These are phyloP conservation scores for Hyla sarda DNA, from an alignment of 2,113 vertebrate species.

Conservation along the genomic window DNA sequence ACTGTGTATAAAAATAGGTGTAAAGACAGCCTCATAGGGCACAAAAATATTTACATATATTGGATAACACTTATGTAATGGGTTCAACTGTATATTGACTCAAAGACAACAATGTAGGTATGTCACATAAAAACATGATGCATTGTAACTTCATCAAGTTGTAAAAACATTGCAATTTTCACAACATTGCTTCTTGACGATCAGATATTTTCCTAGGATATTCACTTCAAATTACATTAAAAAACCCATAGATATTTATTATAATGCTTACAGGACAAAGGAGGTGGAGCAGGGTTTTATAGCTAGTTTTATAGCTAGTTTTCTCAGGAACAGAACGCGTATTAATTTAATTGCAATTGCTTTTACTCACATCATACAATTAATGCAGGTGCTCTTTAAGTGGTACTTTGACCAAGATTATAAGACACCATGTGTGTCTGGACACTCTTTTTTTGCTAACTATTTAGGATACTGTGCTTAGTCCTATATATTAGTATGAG, in stretches of 20 bases:
- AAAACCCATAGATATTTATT: slow-evolving; percentile 10
- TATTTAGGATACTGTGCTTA: too few relatives aligned
- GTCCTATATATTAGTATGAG: too few relatives aligned
- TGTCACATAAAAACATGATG: neutral
- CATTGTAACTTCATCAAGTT: neutral
- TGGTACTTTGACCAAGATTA: neutral
- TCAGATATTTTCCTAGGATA: neutral
- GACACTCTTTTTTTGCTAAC: too few relatives aligned
- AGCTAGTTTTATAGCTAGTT: slow-evolving; percentile 18
- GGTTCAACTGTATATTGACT: too few relatives aligned
- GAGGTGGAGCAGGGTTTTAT: slow-evolving; percentile 25
- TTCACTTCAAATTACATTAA: neutral
- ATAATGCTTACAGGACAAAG: slow-evolving; percentile 3
- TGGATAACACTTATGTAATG: too few relatives aligned
- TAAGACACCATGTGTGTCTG: too few relatives aligned
- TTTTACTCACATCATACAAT: neutral
- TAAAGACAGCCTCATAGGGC: too few relatives aligned
- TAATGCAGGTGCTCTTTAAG: neutral
- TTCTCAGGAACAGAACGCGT: neutral
- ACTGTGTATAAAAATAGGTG: too few relatives aligned
- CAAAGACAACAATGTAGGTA: neutral
- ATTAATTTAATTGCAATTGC: neutral
- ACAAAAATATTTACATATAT: too few relatives aligned
- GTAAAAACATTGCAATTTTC: neutral
- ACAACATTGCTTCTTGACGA: neutral